Conservation (phyloP, 1,140 invertebrate species). For the Trachymyrmex cornetzi region DNA sequence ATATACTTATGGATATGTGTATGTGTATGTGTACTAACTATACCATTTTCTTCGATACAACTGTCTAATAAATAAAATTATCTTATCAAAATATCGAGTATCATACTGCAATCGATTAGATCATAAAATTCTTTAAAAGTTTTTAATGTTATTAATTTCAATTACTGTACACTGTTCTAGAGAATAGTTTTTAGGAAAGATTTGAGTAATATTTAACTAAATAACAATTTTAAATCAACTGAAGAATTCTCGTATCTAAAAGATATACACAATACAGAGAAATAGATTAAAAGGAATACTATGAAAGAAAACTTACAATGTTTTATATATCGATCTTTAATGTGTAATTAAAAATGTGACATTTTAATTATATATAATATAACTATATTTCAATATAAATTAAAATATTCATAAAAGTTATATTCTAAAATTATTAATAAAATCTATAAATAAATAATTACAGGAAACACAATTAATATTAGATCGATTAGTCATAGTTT, state of each 20-base stretch:
- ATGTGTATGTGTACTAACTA: not conserved
- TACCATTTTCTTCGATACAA: not conserved
- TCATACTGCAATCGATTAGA: not conserved
- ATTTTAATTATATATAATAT: not conserved
- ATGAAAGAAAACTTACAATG: not conserved
- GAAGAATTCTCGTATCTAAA: not conserved
- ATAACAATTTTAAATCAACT: not conserved
- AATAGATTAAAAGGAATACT: too few species aligned
- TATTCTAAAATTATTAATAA: not conserved
- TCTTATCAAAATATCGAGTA: not conserved
- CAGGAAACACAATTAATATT: not conserved
- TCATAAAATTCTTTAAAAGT: not conserved
- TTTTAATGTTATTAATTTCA: not conserved
- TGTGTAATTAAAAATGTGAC: not conserved
- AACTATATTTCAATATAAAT: not conserved
- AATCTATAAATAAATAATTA: conserved; percentile 7
- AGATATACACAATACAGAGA: too few species aligned
- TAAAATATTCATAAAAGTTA: not conserved
- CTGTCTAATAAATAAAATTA: not conserved
- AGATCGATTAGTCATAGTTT: conserved; percentile 33
- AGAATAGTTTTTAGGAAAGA: not conserved
- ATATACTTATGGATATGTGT: too few species aligned
- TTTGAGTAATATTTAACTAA: not conserved
- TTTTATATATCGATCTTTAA: not conserved
- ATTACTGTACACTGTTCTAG: too few species aligned